Percentiles rank a stretch among this genome's conserved stretches.
These are phyloP conservation scores for Semotilus atromaculatus DNA, from an alignment of 2,797 vertebrate species.

Conservation along the genomic window DNA sequence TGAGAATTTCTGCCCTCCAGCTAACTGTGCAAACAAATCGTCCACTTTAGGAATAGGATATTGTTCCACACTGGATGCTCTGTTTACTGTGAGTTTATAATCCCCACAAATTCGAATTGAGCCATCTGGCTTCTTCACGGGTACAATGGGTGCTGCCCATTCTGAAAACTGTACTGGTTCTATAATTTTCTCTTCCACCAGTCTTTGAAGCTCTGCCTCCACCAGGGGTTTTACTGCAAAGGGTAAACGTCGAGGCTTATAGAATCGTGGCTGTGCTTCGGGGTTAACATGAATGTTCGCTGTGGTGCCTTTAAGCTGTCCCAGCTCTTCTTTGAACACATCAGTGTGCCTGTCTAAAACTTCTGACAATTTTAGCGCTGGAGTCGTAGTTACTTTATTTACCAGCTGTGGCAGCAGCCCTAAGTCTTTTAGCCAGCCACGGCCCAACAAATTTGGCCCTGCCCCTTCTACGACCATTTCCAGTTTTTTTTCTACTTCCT, in stretches of 20 bases:
- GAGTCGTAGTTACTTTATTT: too few relatives aligned
- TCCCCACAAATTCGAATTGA: not conserved
- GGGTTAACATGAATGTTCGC: too few relatives aligned
- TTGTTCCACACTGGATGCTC: slow-evolving; percentile 7
- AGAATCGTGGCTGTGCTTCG: slow-evolving; percentile 19
- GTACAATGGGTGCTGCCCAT: slow-evolving; percentile 34
- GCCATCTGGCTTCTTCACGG: not conserved
- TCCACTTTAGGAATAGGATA: not conserved
- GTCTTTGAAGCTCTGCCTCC: slow-evolving; percentile 28
- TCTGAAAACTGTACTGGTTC: slow-evolving; percentile 31
- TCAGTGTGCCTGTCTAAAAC: too few relatives aligned
- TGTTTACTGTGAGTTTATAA: not conserved
- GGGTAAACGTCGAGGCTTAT: slow-evolving; percentile 23
- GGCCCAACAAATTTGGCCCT: too few relatives aligned
- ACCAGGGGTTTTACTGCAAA: slow-evolving; percentile 8
- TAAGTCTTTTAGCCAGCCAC: too few relatives aligned
- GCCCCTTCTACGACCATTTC: too few relatives aligned
- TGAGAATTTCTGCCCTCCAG: not conserved
- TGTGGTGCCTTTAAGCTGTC: too few relatives aligned
- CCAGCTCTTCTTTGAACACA: too few relatives aligned
- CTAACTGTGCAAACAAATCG: not conserved
- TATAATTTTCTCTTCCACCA: slow-evolving; percentile 11
- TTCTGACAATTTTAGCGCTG: too few relatives aligned
- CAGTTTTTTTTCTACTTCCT: too few relatives aligned
- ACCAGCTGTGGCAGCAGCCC: too few relatives aligned